A percentile compares a stretch with the other conserved stretches of the same genome.
These are phyloP conservation scores for Pammene fasciana DNA, from an alignment of 2,888 invertebrate species.

Conservation along the genomic window DNA sequence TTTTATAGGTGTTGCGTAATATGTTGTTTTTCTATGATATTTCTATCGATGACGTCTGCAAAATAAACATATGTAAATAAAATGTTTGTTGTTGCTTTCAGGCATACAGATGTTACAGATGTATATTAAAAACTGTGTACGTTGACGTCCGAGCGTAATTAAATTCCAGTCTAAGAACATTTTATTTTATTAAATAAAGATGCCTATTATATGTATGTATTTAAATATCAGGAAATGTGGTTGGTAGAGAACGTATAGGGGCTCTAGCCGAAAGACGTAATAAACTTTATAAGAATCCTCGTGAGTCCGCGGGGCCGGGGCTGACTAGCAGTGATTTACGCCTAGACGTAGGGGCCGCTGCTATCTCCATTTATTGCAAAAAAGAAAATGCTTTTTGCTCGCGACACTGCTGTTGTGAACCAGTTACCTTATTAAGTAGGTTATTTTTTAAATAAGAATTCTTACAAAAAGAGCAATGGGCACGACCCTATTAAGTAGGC, in stretches of 20 bases:
- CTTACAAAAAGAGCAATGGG: slow-evolving; percentile 1
- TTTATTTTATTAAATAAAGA: slow-evolving; percentile 5
- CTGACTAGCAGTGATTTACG: slow-evolving; percentile 40
- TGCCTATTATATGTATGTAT: neutral
- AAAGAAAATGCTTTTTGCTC: slow-evolving; percentile 32
- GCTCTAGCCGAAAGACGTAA: slow-evolving; percentile 36
- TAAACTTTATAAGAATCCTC: slow-evolving; percentile 41
- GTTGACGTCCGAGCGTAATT: neutral
- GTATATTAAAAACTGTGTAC: neutral
- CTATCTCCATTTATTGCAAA: slow-evolving; percentile 37
- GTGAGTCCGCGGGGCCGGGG: slow-evolving; percentile 36
- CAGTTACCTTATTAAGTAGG: slow-evolving; percentile 4
- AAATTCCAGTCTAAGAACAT: neutral
- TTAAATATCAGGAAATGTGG: slow-evolving; percentile 3
- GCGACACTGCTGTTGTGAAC: slow-evolving; percentile 29
- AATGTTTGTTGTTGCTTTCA: neutral
- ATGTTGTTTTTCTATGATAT: too few species aligned
- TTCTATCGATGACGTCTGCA: too few species aligned
- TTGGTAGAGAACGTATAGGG: slow-evolving; percentile 8
- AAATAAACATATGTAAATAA: too few species aligned
- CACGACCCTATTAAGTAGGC: slow-evolving; percentile 7
- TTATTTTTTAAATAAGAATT: slow-evolving; percentile 10
- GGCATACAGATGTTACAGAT: neutral
- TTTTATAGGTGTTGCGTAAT: neutral
- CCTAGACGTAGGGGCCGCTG: slow-evolving; percentile 36